Evolutionary conservation across 2,797 vertebrate species (phyloP).

Genomic region (Neosilurus mollespiculum): DNA sequence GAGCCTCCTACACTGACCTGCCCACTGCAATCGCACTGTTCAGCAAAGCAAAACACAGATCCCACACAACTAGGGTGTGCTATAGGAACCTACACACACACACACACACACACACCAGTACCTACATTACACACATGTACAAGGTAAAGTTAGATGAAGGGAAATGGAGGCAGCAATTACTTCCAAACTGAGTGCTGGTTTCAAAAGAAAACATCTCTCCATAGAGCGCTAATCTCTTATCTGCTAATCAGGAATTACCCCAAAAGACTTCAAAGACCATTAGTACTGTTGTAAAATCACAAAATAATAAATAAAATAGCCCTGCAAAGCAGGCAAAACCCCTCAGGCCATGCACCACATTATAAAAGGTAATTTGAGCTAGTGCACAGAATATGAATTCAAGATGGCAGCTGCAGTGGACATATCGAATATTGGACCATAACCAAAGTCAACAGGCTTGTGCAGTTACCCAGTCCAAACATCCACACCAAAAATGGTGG

Average conservation of each 20-base stretch:
- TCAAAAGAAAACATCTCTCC: not conserved
- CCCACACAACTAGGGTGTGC: conserved; percentile 15
- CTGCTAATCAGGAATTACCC: conserved; percentile 11
- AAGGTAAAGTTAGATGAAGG: conserved; percentile 20
- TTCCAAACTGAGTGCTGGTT: not conserved
- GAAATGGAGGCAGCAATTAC: conserved; percentile 11
- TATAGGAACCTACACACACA: conserved; percentile 22
- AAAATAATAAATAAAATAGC: not conserved
- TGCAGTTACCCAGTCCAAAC: too few species aligned
- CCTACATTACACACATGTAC: conserved; percentile 12
- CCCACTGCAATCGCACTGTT: conserved; percentile 20
- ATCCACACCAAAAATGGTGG: too few species aligned
- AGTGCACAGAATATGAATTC: too few species aligned
- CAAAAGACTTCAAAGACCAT: conserved; percentile 21
- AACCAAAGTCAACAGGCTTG: too few species aligned
- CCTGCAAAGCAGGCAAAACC: too few species aligned
- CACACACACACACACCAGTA: conserved; percentile 13
- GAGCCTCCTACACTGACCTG: conserved; percentile 31
- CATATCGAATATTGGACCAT: too few species aligned
- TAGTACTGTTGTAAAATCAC: not conserved
- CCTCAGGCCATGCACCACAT: too few species aligned
- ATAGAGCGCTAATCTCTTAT: conserved; percentile 11
- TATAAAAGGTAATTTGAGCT: too few species aligned
- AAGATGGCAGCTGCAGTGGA: too few species aligned
- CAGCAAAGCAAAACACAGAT: conserved; percentile 38